Evolutionary conservation across 1,140 invertebrate species (phyloP).

Genomic region (Drosophila azteca): DNA sequence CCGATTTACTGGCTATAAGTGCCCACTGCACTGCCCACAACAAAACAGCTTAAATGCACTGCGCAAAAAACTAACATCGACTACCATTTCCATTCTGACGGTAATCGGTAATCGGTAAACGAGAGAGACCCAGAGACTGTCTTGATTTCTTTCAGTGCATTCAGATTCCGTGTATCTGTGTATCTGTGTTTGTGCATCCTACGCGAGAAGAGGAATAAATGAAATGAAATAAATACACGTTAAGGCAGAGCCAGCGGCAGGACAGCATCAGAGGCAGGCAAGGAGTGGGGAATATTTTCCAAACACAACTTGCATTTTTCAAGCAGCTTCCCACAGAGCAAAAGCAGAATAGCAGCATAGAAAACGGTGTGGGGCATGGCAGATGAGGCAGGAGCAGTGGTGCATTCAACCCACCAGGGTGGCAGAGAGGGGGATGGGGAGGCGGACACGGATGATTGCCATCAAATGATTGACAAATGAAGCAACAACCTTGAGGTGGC

Average conservation of each 20-base stretch:
- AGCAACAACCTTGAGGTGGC: conserved; percentile 42
- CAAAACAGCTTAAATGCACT: conserved; percentile 18
- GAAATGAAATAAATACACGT: conserved; percentile 66
- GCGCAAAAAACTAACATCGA: background rate
- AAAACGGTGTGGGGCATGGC: background rate
- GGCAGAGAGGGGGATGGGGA: too few relatives aligned
- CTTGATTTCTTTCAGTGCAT: background rate
- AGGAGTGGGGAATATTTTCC: background rate
- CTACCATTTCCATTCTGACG: too few relatives aligned
- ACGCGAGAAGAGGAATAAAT: conserved; percentile 43
- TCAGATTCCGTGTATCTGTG: background rate
- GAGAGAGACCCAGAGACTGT: background rate
- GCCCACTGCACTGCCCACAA: conserved; percentile 4
- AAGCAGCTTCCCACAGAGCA: background rate
- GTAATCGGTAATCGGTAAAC: too few relatives aligned
- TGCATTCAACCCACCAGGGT: conserved; percentile 23
- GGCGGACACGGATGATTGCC: conserved; percentile 8
- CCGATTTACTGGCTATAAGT: conserved; percentile 9
- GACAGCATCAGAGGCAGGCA: background rate
- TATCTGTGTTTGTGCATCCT: conserved; percentile 36
- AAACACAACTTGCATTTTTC: conserved; percentile 13
- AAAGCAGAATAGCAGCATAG: too few relatives aligned
- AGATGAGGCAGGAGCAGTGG: conserved; percentile 4
- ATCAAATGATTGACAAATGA: conserved; percentile 69
- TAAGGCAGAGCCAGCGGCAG: conserved; percentile 27